phyloP scores from a whole-genome alignment of 2,888 invertebrate genomes.

The Drosophila mulleri region DNA sequence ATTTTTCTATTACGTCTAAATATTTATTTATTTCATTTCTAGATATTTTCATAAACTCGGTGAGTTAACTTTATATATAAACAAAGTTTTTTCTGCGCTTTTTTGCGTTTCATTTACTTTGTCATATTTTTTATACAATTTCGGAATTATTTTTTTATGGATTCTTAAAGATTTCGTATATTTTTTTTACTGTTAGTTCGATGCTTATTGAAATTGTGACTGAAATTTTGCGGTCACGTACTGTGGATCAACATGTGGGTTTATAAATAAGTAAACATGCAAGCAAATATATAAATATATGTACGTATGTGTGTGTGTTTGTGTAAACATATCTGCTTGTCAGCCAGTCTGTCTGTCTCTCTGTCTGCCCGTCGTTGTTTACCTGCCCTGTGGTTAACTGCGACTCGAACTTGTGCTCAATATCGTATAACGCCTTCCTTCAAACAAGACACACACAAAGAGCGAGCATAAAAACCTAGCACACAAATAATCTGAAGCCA shows the following conservation, averaged over 20 bases:
- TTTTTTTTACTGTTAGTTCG: constrained; percentile 10
- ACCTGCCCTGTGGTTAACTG: constrained; percentile 53
- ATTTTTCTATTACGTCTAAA: too few relatives aligned
- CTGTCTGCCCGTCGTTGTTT: constrained; percentile 29
- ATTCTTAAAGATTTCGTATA: constrained; percentile 10
- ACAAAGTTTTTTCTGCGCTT: neutral
- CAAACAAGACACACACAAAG: neutral
- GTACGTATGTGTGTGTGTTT: neutral
- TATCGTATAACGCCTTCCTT: constrained; percentile 62
- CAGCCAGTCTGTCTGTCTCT: neutral
- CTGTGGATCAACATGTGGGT: constrained; percentile 44
- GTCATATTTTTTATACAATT: constrained; percentile 7
- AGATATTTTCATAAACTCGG: neutral
- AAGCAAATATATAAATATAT: constrained; percentile 1
- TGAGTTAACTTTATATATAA: neutral
- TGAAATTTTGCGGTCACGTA: constrained; percentile 59
- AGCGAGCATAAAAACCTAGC: constrained; percentile 5
- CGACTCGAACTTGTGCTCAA: constrained; percentile 68
- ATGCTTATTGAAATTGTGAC: constrained; percentile 63
- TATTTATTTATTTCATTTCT: neutral
- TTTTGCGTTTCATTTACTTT: neutral
- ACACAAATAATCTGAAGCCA: constrained; percentile 16
- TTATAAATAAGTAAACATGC: constrained; percentile 38
- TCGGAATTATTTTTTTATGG: constrained; percentile 3
- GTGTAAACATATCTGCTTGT: constrained; percentile 8